Base-by-base conservation (phyloP, 2,113 vertebrate species). In the Nothoprocta perdicaria region DNA sequence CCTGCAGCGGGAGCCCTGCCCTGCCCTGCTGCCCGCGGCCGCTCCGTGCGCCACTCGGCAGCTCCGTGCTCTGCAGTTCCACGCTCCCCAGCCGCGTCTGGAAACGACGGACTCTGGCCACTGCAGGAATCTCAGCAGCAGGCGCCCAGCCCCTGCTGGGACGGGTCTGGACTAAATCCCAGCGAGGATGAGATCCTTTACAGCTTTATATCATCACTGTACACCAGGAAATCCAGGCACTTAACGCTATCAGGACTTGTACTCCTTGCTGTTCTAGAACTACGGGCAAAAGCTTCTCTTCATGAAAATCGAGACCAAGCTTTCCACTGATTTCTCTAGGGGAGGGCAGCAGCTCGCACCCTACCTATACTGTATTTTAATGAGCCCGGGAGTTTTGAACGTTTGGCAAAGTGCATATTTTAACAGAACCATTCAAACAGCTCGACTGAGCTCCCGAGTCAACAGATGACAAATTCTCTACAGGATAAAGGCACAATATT, bases 401-500 rank as follows among this genome's bases (percentile, higher is more conserved):
- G 41, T 90, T 93, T 74, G 66, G 89, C 89, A 95, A 93, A 95
- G 84, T 94, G 90, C 50, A 16, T 92, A 87, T 76, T 95, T 91
- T 35, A 78, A 61, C 65, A 87, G 71, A 92, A 91, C 69, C 57
- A 84, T 94, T 93, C 53, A 82, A 68, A 26, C 92, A 90, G 71
- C 23, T 40, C 89, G 78, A 86, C 66, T 93, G 82, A 93, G 80
- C 17, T 96, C 88, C 90, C 88, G 63, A 90, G 65, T 84, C 93
- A 80, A 94, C 55, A 46, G 71, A 93, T 62, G 85, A 80, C 90
- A 86, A 95, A 91, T 89, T 89, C 89, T 94, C 90, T 95, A 92
- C 61, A 86, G 85, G 74, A 96, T 91, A 93, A 97, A 97, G 96
- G 96, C 96, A 97, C 96, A 41, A 90, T 93, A 96, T 95, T 95